Evolutionary conservation across 2,888 invertebrate genomes (phyloP).

Genomic region (Sepioteuthis lessoniana): DNA sequence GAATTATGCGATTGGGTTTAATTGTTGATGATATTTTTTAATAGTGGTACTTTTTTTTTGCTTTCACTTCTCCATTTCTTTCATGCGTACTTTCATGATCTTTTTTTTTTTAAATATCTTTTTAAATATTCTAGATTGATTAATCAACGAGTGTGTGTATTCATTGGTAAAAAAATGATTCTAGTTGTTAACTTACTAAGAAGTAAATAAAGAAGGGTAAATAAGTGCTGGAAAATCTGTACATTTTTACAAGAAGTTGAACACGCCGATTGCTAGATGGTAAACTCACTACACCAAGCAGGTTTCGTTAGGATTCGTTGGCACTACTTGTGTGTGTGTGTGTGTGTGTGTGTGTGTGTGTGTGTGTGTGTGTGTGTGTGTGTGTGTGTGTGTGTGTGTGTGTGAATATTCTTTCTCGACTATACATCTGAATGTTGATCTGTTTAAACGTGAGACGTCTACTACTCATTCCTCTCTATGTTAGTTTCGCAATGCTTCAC

Average conservation of each 20-base stretch:
- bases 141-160: background rate
- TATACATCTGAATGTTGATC: too few species aligned
- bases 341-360: too few species aligned
- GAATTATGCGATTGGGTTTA: too few species aligned
- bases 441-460: background rate
- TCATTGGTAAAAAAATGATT: background rate
- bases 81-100: too few species aligned
- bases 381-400: background rate
- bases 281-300: background rate
- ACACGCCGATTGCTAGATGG: background rate
- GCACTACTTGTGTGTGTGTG: background rate
- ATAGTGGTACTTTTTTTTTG: too few species aligned
- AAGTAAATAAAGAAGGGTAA: background rate
- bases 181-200: background rate
- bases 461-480: background rate
- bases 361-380: background rate
- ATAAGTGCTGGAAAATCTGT: background rate
- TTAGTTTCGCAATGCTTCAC: background rate
- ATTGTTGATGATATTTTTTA: too few species aligned
- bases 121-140: background rate
- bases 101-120: too few species aligned
- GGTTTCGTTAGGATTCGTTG: background rate
- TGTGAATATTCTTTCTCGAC: too few species aligned
- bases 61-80: too few species aligned
- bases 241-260: background rate